These are phyloP conservation scores for Microcebus lehilahytsara DNA, from an alignment of 2,113 vertebrate species.

Conservation along the genomic window DNA sequence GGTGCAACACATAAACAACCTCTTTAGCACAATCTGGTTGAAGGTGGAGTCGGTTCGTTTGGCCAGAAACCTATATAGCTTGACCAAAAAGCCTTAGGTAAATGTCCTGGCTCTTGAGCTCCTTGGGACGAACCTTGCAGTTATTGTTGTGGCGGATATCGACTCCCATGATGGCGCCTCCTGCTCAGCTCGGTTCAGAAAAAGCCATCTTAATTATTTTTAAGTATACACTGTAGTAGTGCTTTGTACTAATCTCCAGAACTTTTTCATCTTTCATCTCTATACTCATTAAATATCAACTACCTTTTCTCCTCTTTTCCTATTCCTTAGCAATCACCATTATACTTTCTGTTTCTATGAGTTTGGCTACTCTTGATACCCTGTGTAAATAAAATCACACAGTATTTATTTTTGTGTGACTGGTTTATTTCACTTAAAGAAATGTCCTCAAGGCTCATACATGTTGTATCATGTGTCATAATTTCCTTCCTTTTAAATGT, in stretches of 20 bases:
- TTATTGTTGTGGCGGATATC: too few relatives aligned
- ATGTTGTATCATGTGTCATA: not conserved
- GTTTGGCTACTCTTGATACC: not conserved
- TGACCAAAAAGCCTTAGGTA: too few relatives aligned
- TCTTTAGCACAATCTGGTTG: too few relatives aligned
- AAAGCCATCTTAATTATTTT: too few relatives aligned
- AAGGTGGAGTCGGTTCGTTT: too few relatives aligned
- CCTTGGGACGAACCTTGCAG: too few relatives aligned
- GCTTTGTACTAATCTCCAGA: not conserved
- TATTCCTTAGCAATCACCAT: not conserved
- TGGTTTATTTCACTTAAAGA: not conserved
- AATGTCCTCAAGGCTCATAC: not conserved
- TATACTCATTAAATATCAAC: not conserved
- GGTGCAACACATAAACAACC: too few relatives aligned
- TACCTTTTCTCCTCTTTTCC: not conserved
- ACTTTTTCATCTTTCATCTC: not conserved
- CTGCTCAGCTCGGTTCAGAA: too few relatives aligned
- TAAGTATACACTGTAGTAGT: not conserved
- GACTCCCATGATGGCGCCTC: too few relatives aligned
- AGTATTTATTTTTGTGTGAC: not conserved
- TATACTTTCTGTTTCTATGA: not conserved
- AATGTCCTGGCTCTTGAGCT: too few relatives aligned
- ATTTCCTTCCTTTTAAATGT: not conserved
- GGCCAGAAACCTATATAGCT: too few relatives aligned
- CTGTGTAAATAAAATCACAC: not conserved